Evolutionary conservation across 2,888 invertebrate species (phyloP).

Genomic region (Miltochrista miniata): DNA sequence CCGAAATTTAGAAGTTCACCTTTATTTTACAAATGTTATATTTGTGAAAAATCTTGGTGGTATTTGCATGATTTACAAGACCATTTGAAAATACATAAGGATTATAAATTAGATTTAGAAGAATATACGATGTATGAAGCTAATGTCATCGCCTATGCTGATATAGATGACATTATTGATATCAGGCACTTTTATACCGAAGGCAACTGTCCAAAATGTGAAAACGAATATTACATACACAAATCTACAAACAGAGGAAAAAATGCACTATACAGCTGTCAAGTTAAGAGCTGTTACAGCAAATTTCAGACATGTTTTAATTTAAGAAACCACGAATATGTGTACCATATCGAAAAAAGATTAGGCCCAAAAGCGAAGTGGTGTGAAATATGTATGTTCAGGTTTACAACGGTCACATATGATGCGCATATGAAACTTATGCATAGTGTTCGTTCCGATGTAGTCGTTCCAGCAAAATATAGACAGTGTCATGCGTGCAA

Average conservation of each 20-base stretch:
- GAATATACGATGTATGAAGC: constrained; percentile 32
- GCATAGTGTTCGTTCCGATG: constrained; percentile 51
- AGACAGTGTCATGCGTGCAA: constrained; percentile 25
- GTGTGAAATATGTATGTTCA: neutral
- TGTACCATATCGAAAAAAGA: neutral
- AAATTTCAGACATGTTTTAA: constrained; percentile 33
- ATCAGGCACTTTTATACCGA: constrained; percentile 21
- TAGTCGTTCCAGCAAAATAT: constrained; percentile 9
- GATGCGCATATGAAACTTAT: constrained; percentile 31
- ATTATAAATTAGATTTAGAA: constrained; percentile 1
- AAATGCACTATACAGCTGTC: constrained; percentile 28
- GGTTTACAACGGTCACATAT: neutral
- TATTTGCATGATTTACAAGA: constrained; percentile 41
- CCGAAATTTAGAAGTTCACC: constrained; percentile 32
- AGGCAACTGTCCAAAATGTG: constrained; percentile 48
- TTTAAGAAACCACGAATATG: constrained; percentile 7
- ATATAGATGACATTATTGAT: fast-evolving
- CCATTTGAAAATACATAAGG: constrained; percentile 38
- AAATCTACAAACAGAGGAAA: neutral
- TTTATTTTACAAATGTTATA: constrained; percentile 56
- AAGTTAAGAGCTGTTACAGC: constrained; percentile 15
- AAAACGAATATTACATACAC: constrained; percentile 21
- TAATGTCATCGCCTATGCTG: constrained; percentile 30
- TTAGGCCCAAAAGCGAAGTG: neutral
- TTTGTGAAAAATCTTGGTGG: constrained; percentile 57